Evolutionary conservation across 2,797 vertebrate genomes (phyloP).

Genomic region (Bradypus variegatus): DNA sequence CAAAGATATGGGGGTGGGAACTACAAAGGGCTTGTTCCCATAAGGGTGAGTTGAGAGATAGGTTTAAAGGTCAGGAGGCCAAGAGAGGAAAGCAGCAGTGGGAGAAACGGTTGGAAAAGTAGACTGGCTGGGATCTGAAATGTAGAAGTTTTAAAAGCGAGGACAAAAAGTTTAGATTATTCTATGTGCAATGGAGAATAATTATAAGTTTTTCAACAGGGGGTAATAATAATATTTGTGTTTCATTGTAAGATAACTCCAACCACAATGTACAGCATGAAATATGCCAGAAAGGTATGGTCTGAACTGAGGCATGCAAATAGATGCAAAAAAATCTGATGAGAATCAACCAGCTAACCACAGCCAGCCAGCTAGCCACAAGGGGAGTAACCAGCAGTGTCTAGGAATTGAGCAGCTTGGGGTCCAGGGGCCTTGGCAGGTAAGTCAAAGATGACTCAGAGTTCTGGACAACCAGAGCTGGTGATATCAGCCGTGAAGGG

Average conservation of each 20-base stretch:
- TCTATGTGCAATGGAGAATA: not conserved
- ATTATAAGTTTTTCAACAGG: not conserved
- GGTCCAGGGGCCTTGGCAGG: not conserved
- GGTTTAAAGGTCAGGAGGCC: not conserved
- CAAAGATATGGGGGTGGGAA: not conserved
- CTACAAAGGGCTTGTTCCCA: not conserved
- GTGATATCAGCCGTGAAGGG: accelerated
- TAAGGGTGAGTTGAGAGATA: not conserved
- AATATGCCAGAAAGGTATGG: not conserved
- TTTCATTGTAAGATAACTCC: not conserved
- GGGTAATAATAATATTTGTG: not conserved
- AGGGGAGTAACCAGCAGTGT: not conserved
- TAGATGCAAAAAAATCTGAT: not conserved
- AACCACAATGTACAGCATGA: not conserved
- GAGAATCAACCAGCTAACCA: not conserved
- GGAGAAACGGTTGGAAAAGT: not conserved
- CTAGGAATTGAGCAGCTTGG: not conserved
- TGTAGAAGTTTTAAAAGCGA: not conserved
- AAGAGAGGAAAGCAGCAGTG: not conserved
- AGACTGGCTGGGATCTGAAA: not conserved
- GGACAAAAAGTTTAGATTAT: not conserved
- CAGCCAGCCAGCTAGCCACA: not conserved
- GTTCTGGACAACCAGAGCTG: not conserved
- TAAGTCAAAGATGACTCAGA: not conserved
- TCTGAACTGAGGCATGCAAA: not conserved